These are phyloP conservation scores for Myotis yumanensis DNA, from an alignment of 2,113 vertebrate genomes.

Conservation along the genomic window DNA sequence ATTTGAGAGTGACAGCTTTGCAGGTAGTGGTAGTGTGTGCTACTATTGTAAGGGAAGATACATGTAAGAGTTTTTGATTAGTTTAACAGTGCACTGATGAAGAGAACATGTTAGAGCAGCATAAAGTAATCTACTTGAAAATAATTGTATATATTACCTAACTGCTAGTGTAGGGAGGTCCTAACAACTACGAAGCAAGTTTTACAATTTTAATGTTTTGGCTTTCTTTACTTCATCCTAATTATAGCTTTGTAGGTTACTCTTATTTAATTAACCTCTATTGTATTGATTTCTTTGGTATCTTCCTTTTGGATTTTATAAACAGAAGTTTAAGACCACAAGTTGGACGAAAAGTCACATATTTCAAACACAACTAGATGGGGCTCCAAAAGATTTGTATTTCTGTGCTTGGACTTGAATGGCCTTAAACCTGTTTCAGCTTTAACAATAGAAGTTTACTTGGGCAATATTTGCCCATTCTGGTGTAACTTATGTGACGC, in stretches of 20 bases:
- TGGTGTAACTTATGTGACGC: slow-evolving; percentile 88
- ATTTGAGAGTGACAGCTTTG: slow-evolving; percentile 85
- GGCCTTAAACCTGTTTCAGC: slow-evolving; percentile 93
- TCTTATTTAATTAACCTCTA: slow-evolving; percentile 86
- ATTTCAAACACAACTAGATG: slow-evolving; percentile 79
- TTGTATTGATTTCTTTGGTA: slow-evolving; percentile 84
- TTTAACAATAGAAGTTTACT: slow-evolving; percentile 90
- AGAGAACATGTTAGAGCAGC: slow-evolving; percentile 84
- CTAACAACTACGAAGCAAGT: slow-evolving; percentile 86
- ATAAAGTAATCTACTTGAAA: slow-evolving; percentile 86
- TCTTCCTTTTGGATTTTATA: slow-evolving; percentile 83
- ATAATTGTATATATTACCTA: slow-evolving; percentile 89
- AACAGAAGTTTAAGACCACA: slow-evolving; percentile 86
- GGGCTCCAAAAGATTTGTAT: slow-evolving; percentile 86
- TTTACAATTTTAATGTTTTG: slow-evolving; percentile 89
- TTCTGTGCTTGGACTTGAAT: slow-evolving; percentile 89
- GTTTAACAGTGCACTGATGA: slow-evolving; percentile 86
- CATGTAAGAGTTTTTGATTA: slow-evolving; percentile 82
- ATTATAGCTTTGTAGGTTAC: slow-evolving; percentile 86
- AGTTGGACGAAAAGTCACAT: slow-evolving; percentile 86
- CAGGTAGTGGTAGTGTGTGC: slow-evolving; percentile 86
- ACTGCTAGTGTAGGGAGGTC: slow-evolving; percentile 87
- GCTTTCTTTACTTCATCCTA: slow-evolving; percentile 88
- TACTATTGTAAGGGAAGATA: slow-evolving; percentile 84
- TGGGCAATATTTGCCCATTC: slow-evolving; percentile 95